Evolutionary conservation across 1,140 invertebrate genomes (phyloP).

Genomic region (Drosophila pandora): DNA sequence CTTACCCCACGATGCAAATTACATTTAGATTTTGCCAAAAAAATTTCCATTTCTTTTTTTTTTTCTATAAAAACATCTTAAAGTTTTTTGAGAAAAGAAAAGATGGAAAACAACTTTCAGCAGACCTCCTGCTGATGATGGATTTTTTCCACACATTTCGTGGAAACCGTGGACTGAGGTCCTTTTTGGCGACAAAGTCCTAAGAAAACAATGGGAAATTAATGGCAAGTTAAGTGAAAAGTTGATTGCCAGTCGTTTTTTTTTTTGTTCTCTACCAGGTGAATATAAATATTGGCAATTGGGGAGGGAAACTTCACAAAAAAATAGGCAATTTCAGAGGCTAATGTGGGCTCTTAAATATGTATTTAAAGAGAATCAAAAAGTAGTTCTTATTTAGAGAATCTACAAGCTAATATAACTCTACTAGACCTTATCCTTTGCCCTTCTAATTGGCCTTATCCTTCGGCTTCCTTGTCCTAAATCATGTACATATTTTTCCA

Average conservation of each 20-base stretch:
- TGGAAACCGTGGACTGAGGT: constrained; percentile 17
- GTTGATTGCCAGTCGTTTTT: constrained; percentile 13
- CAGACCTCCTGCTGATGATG: constrained; percentile 35
- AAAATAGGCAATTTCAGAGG: neutral
- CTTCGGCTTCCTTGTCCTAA: neutral
- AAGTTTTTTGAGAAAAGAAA: constrained; percentile 23
- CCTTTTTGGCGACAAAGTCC: constrained; percentile 34
- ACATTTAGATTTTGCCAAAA: constrained; percentile 60
- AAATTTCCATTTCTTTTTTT: constrained; percentile 7
- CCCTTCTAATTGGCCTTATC: neutral
- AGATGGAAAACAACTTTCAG: constrained; percentile 10
- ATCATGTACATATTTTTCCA: constrained; percentile 4
- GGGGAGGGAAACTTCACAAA: neutral
- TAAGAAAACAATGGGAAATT: constrained; percentile 47
- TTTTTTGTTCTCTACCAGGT: neutral
- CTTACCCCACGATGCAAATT: constrained; percentile 59
- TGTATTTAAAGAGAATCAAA: too few relatives aligned
- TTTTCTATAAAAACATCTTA: constrained; percentile 4
- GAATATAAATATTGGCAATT: constrained; percentile 12
- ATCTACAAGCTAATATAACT: too few relatives aligned
- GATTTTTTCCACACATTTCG: constrained; percentile 19
- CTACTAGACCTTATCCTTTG: too few relatives aligned
- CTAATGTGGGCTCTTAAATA: neutral
- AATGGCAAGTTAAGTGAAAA: constrained; percentile 51
- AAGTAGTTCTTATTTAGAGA: too few relatives aligned